phyloP scores from a whole-genome alignment of 1,140 invertebrate genomes.

The Hypothenemus hampei region DNA sequence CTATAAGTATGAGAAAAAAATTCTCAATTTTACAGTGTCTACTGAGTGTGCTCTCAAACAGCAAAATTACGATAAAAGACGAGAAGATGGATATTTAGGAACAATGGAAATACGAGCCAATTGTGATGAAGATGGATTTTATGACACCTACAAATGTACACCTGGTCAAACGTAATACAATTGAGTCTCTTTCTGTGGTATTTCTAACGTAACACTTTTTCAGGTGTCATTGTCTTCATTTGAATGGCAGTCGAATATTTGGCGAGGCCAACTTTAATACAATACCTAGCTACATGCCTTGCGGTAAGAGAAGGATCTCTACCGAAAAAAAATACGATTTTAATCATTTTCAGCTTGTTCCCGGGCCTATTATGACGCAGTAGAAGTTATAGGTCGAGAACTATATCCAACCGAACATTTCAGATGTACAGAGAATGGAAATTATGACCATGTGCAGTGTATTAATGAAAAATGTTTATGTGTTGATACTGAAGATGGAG shows the following conservation, averaged over 20 bases:
- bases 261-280: slow-evolving; percentile 52
- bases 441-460: slow-evolving; percentile 54
- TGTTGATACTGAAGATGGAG: slow-evolving; percentile 49
- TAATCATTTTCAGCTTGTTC: slow-evolving; percentile 47
- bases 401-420: slow-evolving; percentile 38
- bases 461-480: slow-evolving; percentile 52
- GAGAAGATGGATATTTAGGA: slow-evolving; percentile 37
- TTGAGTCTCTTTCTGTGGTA: not conserved
- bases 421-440: slow-evolving; percentile 51
- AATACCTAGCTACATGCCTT: slow-evolving; percentile 48
- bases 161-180: slow-evolving; percentile 58
- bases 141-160: slow-evolving; percentile 49
- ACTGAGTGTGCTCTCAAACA: slow-evolving; percentile 41
- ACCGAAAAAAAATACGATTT: not conserved
- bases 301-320: slow-evolving; percentile 46
- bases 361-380: slow-evolving; percentile 42
- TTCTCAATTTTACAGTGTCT: slow-evolving; percentile 24
- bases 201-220: slow-evolving; percentile 29
- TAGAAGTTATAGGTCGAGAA: slow-evolving; percentile 30
- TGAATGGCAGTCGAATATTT: slow-evolving; percentile 54
- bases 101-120: slow-evolving; percentile 45
- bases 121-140: slow-evolving; percentile 55
- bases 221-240: slow-evolving; percentile 57
- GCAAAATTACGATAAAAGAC: slow-evolving; percentile 40
- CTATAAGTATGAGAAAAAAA: not conserved